These are phyloP conservation scores for Pogonomyrmex californicus DNA, from an alignment of 1,140 invertebrate species.

Conservation along the genomic window DNA sequence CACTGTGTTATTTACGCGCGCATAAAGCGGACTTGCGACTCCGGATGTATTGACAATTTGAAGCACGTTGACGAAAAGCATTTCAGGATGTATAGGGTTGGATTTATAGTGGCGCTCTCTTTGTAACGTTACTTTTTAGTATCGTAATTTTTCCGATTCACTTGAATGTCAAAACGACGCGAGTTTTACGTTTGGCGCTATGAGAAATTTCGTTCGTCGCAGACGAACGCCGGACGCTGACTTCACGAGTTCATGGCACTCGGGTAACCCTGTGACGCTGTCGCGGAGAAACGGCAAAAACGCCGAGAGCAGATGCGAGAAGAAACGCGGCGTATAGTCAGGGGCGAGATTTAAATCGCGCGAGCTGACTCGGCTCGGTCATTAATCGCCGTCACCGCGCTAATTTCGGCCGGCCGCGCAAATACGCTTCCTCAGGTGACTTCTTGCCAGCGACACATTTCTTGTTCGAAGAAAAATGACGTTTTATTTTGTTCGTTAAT, in stretches of 20 bases:
- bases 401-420: constrained; percentile 70
- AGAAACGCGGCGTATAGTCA: constrained; percentile 66
- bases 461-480: constrained; percentile 53
- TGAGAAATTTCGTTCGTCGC: constrained; percentile 23
- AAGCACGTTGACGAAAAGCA: neutral
- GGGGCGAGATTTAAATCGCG: constrained; percentile 76
- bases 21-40: neutral
- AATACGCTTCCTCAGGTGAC: constrained; percentile 53
- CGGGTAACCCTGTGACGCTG: constrained; percentile 63
- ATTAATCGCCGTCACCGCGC: constrained; percentile 75
- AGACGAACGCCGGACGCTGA: constrained; percentile 36
- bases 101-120: too few species aligned
- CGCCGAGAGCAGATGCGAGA: constrained; percentile 67
- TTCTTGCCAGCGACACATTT: constrained; percentile 65
- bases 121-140: neutral
- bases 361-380: constrained; percentile 62
- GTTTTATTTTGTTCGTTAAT: constrained; percentile 20
- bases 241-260: constrained; percentile 70
- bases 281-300: constrained; percentile 68
- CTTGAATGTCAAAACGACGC: neutral
- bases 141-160: constrained; percentile 6
- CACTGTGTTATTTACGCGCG: constrained; percentile 34
- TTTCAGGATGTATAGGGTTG: too few species aligned
- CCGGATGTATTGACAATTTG: neutral
- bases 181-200: constrained; percentile 27